Evolutionary conservation across 2,888 invertebrate species (phyloP).

Genomic region (Synanthedon andrenaeformis): DNA sequence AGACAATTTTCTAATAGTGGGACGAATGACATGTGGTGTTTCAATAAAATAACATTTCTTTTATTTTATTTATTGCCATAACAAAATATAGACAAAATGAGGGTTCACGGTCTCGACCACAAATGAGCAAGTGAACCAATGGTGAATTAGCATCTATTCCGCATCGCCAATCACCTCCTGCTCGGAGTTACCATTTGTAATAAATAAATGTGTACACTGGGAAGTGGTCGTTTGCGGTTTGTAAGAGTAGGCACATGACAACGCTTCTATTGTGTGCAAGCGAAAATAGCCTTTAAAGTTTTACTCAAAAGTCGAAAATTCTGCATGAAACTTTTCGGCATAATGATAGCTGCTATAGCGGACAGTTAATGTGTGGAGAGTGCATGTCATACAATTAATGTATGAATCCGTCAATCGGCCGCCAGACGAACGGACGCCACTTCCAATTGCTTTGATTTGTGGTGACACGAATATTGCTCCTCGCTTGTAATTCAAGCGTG

Average conservation of each 20-base stretch:
- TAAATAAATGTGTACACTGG: background rate
- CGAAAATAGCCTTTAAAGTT: background rate
- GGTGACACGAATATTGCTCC: background rate
- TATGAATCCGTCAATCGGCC: slow-evolving; percentile 3
- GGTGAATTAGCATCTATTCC: slow-evolving; percentile 7
- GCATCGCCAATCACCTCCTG: background rate
- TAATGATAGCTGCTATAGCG: background rate
- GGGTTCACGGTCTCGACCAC: too few relatives aligned
- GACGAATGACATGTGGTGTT: too few relatives aligned
- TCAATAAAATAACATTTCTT: too few relatives aligned
- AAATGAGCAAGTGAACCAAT: slow-evolving; percentile 5
- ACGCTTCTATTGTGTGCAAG: background rate
- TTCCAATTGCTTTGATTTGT: background rate
- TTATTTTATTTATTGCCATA: too few relatives aligned
- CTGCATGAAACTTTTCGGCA: background rate
- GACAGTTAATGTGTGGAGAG: background rate
- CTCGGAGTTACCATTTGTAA: background rate
- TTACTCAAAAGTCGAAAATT: background rate
- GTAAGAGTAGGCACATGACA: background rate
- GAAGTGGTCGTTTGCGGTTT: background rate
- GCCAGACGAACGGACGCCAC: background rate
- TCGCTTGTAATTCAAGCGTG: slow-evolving; percentile 20
- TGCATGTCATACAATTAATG: slow-evolving; percentile 3
- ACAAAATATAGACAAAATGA: too few relatives aligned
- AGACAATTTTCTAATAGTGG: too few relatives aligned